Evolutionary conservation across 2,113 vertebrate genomes (phyloP).

Genomic region (Rhinopomastus cyanomelas): DNA sequence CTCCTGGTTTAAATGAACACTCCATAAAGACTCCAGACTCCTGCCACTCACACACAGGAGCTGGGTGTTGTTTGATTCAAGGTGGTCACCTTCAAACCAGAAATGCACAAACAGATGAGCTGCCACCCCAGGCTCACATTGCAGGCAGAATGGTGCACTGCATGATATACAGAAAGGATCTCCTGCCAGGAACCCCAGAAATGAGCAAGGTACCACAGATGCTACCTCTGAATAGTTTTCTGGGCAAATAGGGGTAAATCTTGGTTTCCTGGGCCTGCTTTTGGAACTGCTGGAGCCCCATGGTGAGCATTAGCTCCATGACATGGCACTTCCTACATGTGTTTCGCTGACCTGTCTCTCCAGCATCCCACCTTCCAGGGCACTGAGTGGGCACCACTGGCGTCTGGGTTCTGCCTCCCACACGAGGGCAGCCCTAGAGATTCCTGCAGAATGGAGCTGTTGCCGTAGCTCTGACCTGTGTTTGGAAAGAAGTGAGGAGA

Average conservation of each 20-base stretch:
- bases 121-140: background rate
- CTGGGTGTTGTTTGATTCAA: background rate
- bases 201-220: background rate
- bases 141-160: background rate
- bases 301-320: rapidly evolving
- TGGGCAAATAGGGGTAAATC: background rate
- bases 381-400: background rate
- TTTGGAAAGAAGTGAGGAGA: background rate
- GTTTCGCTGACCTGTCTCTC: background rate
- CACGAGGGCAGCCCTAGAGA: background rate
- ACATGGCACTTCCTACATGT: too few relatives aligned
- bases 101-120: rapidly evolving
- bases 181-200: background rate
- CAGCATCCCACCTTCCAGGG: background rate
- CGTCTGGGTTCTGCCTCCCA: background rate
- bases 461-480: background rate
- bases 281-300: background rate
- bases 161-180: background rate
- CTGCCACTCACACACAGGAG: background rate
- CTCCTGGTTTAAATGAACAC: background rate
- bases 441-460: background rate
- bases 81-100: background rate
- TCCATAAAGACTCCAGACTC: background rate
- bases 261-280: background rate
- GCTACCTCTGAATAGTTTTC: background rate